A percentile compares a stretch with the other conserved stretches of the same genome.
phyloP scores from a whole-genome alignment of 2,797 vertebrate genomes.

The Poecilia velifera region DNA sequence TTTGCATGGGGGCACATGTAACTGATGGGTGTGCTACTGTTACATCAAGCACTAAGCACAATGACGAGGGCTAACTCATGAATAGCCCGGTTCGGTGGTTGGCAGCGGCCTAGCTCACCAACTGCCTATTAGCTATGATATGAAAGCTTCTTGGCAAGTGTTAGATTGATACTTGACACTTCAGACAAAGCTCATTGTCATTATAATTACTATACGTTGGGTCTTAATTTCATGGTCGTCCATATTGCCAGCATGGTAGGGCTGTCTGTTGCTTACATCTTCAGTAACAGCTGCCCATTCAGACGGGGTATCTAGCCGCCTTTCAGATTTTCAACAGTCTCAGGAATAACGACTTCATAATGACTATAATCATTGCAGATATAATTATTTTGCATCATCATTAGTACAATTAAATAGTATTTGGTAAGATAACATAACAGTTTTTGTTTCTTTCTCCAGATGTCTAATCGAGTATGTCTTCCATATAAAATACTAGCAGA shows the following conservation, averaged over 20 bases:
- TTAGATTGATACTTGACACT: slow-evolving; percentile 80
- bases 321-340: slow-evolving; percentile 80
- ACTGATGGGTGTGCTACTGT: slow-evolving; percentile 78
- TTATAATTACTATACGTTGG: slow-evolving; percentile 80
- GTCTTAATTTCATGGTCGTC: slow-evolving; percentile 81
- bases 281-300: slow-evolving; percentile 85
- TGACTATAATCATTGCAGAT: slow-evolving; percentile 87
- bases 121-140: slow-evolving; percentile 79
- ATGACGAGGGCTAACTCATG: slow-evolving; percentile 71
- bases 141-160: slow-evolving; percentile 77
- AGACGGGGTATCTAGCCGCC: slow-evolving; percentile 73
- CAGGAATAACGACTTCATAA: slow-evolving; percentile 88
- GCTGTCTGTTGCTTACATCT: slow-evolving; percentile 80
- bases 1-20: slow-evolving; percentile 80
- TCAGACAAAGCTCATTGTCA: slow-evolving; percentile 80
- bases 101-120: slow-evolving; percentile 69
- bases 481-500: slow-evolving; percentile 71
- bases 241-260: slow-evolving; percentile 77
- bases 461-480: slow-evolving; percentile 74
- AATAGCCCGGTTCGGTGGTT: slow-evolving; percentile 73
- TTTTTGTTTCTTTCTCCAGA: slow-evolving; percentile 66
- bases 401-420: slow-evolving; percentile 80
- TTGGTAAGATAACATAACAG: slow-evolving; percentile 68
- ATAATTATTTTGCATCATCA: slow-evolving; percentile 87
- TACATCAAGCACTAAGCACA: slow-evolving; percentile 70